These are phyloP conservation scores for Channa argus DNA, from an alignment of 2,113 vertebrate species.

Conservation along the genomic window DNA sequence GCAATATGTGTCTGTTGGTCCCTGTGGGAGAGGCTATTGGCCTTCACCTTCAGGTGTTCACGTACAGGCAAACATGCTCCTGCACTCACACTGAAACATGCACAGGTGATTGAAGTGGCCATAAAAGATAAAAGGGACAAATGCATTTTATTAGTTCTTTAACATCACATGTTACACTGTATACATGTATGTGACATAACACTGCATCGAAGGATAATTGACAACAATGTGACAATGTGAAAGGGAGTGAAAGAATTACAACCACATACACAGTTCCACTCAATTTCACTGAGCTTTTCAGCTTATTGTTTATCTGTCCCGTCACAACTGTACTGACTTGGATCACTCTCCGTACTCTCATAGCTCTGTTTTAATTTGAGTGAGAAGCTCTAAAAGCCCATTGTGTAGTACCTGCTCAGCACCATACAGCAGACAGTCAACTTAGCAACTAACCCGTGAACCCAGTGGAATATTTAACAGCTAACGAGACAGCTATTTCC, in stretches of 20 bases:
- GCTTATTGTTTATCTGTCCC: background rate
- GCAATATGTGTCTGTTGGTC: constrained; percentile 29
- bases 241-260: background rate
- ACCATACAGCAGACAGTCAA: background rate
- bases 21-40: constrained; percentile 55
- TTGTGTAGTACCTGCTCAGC: background rate
- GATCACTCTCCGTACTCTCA: background rate
- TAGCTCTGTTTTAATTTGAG: background rate
- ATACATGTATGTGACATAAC: too few relatives aligned
- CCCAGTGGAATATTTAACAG: background rate
- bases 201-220: background rate
- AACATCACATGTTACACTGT: background rate
- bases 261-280: background rate
- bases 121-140: constrained; percentile 1
- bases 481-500: background rate
- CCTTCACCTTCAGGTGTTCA: constrained; percentile 67
- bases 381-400: background rate
- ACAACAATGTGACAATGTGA: background rate
- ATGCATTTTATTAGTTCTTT: too few relatives aligned
- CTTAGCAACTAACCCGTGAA: background rate
- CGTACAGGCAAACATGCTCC: constrained; percentile 47
- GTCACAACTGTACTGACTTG: background rate
- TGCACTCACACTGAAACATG: constrained; percentile 31
- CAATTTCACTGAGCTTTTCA: background rate
- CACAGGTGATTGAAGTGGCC: constrained; percentile 16